A percentile compares a stretch with the other conserved stretches of the same genome.
phyloP scores from a whole-genome alignment of 2,113 vertebrate genomes.

The Cavia aperea region DNA sequence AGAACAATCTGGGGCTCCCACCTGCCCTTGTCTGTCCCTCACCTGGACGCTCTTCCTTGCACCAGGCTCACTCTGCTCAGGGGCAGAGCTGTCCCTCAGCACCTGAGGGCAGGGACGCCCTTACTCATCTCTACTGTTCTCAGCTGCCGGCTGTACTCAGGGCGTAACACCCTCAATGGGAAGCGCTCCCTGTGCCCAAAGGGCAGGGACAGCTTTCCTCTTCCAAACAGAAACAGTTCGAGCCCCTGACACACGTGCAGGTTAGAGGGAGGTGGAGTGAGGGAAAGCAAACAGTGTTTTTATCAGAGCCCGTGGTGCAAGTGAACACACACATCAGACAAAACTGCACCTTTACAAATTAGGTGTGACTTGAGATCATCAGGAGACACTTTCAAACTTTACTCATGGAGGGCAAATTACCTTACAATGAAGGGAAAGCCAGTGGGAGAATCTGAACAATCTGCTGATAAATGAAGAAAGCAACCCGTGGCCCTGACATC shows the following conservation, averaged over 20 bases:
- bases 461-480: not conserved
- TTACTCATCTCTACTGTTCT: not conserved
- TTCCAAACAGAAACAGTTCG: not conserved
- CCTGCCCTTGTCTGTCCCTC: rapidly evolving
- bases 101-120: rapidly evolving
- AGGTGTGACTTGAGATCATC: not conserved
- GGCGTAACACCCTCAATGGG: not conserved
- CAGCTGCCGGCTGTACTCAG: not conserved
- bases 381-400: not conserved
- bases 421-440: not conserved
- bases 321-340: not conserved
- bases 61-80: not conserved
- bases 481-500: not conserved
- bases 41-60: rapidly evolving
- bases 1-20: not conserved
- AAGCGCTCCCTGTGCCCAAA: rapidly evolving
- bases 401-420: not conserved
- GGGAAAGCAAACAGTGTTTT: not conserved
- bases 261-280: not conserved
- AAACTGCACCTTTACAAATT: not conserved
- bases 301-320: not conserved
- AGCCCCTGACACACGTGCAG: not conserved
- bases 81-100: not conserved
- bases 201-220: not conserved
- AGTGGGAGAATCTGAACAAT: not conserved